These are phyloP conservation scores for Trichechus manatus DNA, from an alignment of 2,113 vertebrate species.

Conservation along the genomic window DNA sequence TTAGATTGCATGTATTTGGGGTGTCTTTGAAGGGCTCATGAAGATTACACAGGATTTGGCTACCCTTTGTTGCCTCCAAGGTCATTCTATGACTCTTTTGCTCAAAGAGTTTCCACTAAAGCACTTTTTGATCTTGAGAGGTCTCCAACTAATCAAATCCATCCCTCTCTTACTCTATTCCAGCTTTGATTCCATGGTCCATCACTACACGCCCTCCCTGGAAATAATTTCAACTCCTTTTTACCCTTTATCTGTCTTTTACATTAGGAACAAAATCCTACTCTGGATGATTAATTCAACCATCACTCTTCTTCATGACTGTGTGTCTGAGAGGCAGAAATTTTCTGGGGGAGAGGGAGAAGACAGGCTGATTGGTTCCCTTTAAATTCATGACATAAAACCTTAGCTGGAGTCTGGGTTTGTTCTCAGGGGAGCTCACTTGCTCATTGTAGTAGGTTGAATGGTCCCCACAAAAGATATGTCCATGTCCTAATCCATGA, in stretches of 20 bases:
- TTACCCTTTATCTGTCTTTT: not conserved
- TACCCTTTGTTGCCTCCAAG: not conserved
- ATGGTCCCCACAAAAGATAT: no score
- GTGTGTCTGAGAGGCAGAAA: not conserved
- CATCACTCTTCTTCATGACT: not conserved
- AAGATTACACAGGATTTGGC: no score
- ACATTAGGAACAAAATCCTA: not conserved
- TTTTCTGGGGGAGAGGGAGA: not conserved
- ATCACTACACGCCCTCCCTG: fast-evolving
- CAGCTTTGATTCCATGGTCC: not conserved
- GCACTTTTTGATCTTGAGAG: no score
- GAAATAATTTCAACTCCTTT: not conserved
- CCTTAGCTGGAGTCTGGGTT: not conserved
- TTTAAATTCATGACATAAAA: not conserved
- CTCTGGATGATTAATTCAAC: not conserved
- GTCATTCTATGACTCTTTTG: not conserved
- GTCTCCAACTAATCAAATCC: fast-evolving
- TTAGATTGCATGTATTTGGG: not conserved
- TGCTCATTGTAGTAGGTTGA: not conserved
- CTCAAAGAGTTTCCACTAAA: not conserved
- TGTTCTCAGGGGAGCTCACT: not conserved
- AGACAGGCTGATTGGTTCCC: not conserved
- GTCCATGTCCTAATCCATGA: no score
- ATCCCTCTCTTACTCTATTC: fast-evolving
- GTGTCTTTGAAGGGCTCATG: no score